phyloP scores from a whole-genome alignment of 1,140 invertebrate genomes.

The Drosophila insularis region DNA sequence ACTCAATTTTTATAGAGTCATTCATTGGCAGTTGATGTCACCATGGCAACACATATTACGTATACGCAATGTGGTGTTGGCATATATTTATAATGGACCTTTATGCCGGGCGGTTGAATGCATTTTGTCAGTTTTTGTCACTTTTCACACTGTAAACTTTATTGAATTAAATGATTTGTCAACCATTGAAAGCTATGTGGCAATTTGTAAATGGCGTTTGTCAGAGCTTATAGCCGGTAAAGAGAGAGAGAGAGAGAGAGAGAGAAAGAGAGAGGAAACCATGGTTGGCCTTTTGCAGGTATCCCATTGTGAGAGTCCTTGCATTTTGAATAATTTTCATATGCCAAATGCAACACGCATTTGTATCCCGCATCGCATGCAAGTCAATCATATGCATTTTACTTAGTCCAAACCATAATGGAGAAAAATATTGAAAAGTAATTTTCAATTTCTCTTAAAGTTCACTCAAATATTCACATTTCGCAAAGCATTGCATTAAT shows the following conservation, averaged over 20 bases:
- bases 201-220: constrained; percentile 67
- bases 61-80: constrained; percentile 42
- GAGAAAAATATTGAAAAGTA: constrained; percentile 40
- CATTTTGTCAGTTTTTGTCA: constrained; percentile 17
- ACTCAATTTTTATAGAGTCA: constrained; percentile 36
- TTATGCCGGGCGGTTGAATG: constrained; percentile 5
- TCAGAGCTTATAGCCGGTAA: constrained; percentile 7
- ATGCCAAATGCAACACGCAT: constrained; percentile 45
- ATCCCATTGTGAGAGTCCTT: constrained; percentile 30
- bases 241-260: not conserved
- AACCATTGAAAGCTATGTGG: constrained; percentile 51
- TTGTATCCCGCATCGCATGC: constrained; percentile 50
- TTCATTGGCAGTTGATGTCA: constrained; percentile 43
- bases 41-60: constrained; percentile 27
- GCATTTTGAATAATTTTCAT: constrained; percentile 57
- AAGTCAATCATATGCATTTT: constrained; percentile 54
- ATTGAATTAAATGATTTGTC: constrained; percentile 71
- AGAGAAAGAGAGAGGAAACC: not conserved
- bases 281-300: constrained; percentile 41
- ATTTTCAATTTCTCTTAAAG: constrained; percentile 6
- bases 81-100: constrained; percentile 3
- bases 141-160: constrained; percentile 45
- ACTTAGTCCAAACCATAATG: constrained; percentile 9
- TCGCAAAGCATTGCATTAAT: not conserved
- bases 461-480: not conserved